Conservation (phyloP, 1,140 invertebrate genomes). For the Luehdorfia chinensis region DNA sequence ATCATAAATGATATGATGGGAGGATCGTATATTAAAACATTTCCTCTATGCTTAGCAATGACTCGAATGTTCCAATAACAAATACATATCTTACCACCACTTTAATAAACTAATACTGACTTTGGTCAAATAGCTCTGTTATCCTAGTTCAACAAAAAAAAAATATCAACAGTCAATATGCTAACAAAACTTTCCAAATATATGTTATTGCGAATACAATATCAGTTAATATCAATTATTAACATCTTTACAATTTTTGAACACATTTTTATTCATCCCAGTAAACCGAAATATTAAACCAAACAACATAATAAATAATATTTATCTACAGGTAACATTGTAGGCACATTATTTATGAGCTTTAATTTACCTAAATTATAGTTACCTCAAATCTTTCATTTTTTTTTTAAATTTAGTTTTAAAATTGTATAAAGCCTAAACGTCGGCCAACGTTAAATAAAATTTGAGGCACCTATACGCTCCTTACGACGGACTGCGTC, state of each 20-base stretch:
- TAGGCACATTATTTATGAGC: slow-evolving; percentile 73
- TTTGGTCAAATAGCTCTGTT: slow-evolving; percentile 77
- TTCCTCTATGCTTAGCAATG: slow-evolving; percentile 49
- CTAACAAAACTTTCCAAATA: slow-evolving; percentile 51
- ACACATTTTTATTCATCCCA: slow-evolving; percentile 60
- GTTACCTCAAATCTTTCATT: slow-evolving; percentile 21
- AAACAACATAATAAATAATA: slow-evolving; percentile 56
- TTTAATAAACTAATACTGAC: slow-evolving; percentile 73
- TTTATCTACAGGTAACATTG: slow-evolving; percentile 74
- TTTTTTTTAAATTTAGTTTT: too few species aligned
- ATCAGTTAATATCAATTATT: slow-evolving; percentile 65
- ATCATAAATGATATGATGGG: slow-evolving; percentile 58
- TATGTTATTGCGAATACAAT: slow-evolving; percentile 67
- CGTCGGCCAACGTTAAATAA: slow-evolving; percentile 10
- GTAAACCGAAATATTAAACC: slow-evolving; percentile 48
- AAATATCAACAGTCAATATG: slow-evolving; percentile 74
- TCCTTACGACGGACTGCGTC: slow-evolving; percentile 20
- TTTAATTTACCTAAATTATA: slow-evolving; percentile 40
- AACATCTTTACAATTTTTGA: slow-evolving; percentile 57
- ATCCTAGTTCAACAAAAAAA: slow-evolving; percentile 72
- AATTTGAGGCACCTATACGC: slow-evolving; percentile 19
- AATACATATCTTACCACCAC: slow-evolving; percentile 52
- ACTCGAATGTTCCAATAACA: slow-evolving; percentile 54
- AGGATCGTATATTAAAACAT: slow-evolving; percentile 35
- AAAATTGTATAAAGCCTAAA: too few species aligned